Percentiles rank a stretch among this genome's conserved stretches.
Conservation (phyloP, 2,113 vertebrate species). For the Montifringilla adamsi region DNA sequence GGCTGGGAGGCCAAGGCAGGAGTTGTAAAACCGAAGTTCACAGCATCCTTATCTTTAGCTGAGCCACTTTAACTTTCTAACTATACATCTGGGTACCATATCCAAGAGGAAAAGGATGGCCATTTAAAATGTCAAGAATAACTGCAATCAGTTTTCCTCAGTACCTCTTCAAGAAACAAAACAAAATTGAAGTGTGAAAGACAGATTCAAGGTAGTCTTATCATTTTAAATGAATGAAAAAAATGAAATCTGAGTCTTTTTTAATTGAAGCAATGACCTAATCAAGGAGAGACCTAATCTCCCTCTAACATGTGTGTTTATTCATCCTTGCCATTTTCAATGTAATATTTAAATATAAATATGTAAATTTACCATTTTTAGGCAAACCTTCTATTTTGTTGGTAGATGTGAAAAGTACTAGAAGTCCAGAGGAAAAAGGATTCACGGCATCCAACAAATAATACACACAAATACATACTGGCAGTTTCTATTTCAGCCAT, state of each 20-base stretch:
- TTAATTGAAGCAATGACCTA: not conserved
- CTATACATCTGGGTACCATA: conserved; percentile 52
- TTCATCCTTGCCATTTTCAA: not conserved
- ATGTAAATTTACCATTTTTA: accelerated
- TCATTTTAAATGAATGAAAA: not conserved
- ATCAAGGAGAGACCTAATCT: not conserved
- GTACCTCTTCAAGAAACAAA: conserved; percentile 33
- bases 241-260: not conserved
- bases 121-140: conserved; percentile 54
- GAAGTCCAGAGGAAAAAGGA: not conserved
- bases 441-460: not conserved
- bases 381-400: not conserved
- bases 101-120: conserved; percentile 35
- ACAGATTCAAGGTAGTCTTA: not conserved
- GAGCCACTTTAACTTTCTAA: conserved; percentile 60
- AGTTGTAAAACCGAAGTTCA: conserved; percentile 40
- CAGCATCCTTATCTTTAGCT: conserved; percentile 41
- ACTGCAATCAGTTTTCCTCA: conserved; percentile 34
- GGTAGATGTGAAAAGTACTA: not conserved
- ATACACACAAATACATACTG: not conserved
- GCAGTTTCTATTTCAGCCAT: not conserved
- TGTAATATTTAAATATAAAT: not conserved
- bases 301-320: not conserved
- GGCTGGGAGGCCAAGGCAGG: conserved; percentile 24
- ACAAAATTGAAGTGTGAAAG: conserved; percentile 32